phyloP scores from a whole-genome alignment of 2,113 vertebrate genomes.

The Xyliphius kryptos region DNA sequence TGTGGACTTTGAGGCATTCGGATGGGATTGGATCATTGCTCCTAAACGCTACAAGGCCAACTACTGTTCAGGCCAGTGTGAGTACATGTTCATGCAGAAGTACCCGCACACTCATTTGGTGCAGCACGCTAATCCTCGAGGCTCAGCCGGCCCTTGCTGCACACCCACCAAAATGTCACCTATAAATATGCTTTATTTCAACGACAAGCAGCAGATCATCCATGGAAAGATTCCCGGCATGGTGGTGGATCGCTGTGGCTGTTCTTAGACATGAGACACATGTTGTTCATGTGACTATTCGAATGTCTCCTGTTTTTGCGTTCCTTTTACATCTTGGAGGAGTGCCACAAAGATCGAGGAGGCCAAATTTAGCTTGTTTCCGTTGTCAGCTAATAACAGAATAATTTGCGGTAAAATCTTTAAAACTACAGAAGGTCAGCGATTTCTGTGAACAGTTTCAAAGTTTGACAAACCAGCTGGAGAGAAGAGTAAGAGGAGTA shows the following conservation, averaged over 20 bases:
- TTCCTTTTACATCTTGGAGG: no score
- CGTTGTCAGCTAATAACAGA: no score
- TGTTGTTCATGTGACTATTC: no score
- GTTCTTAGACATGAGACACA: constrained; percentile 89
- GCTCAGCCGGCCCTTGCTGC: constrained; percentile 94
- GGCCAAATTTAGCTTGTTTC: no score
- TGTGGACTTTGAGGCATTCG: constrained; percentile 95
- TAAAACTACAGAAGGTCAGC: no score
- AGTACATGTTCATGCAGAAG: constrained; percentile 99
- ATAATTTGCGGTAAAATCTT: no score
- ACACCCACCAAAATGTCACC: constrained; percentile 99
- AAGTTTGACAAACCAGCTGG: no score
- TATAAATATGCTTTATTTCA: constrained; percentile 99
- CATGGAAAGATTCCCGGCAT: constrained; percentile 98
- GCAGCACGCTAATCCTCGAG: constrained; percentile 91
- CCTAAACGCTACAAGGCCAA: constrained; percentile 98
- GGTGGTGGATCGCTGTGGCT: constrained; percentile 96
- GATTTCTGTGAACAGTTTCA: no score
- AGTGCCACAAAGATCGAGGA: no score
- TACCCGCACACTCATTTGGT: constrained; percentile 97
- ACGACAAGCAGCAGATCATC: constrained; percentile 98
- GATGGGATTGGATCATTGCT: constrained; percentile 99
- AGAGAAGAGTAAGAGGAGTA: no score
- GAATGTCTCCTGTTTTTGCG: no score
- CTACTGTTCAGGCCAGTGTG: constrained; percentile 98